phyloP scores from a whole-genome alignment of 2,888 invertebrate genomes.

The Platypus cylindrus region DNA sequence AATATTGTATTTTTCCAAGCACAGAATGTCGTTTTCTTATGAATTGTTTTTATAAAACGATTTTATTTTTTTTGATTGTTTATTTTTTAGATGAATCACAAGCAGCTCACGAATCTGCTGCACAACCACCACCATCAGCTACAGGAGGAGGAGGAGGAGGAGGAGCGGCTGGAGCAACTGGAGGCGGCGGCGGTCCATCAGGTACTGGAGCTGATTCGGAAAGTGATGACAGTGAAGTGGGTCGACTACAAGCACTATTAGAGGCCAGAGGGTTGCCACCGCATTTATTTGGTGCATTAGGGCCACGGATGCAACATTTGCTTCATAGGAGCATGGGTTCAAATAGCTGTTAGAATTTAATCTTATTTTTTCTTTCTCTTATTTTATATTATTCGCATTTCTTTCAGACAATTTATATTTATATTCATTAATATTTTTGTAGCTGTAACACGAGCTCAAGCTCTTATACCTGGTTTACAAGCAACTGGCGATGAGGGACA shows the following conservation, averaged over 20 bases:
- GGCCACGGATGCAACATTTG: conserved; percentile 92
- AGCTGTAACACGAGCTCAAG: conserved; percentile 82
- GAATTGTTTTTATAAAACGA: background rate
- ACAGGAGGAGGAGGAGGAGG: too few species aligned
- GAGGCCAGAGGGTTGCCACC: conserved; percentile 95
- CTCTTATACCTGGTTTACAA: conserved; percentile 81
- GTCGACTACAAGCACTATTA: conserved; percentile 83
- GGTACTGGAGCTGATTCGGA: conserved; percentile 49
- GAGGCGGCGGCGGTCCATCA: conserved; percentile 29
- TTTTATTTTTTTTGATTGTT: too few species aligned
- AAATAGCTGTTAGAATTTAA: conserved; percentile 47
- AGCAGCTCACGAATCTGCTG: too few species aligned
- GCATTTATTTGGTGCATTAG: conserved; percentile 89
- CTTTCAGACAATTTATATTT: background rate
- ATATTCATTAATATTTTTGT: too few species aligned
- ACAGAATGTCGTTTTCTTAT: background rate
- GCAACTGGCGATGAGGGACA: conserved; percentile 91
- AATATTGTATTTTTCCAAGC: too few species aligned
- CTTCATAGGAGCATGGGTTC: conserved; percentile 89
- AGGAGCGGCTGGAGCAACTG: too few species aligned
- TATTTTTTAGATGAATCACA: too few species aligned
- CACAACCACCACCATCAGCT: too few species aligned
- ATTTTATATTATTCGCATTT: background rate
- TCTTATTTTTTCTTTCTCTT: background rate
- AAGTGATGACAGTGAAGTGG: conserved; percentile 90